These are phyloP conservation scores for Anser brachyrhynchus DNA, from an alignment of 2,113 vertebrate genomes.

Conservation along the genomic window DNA sequence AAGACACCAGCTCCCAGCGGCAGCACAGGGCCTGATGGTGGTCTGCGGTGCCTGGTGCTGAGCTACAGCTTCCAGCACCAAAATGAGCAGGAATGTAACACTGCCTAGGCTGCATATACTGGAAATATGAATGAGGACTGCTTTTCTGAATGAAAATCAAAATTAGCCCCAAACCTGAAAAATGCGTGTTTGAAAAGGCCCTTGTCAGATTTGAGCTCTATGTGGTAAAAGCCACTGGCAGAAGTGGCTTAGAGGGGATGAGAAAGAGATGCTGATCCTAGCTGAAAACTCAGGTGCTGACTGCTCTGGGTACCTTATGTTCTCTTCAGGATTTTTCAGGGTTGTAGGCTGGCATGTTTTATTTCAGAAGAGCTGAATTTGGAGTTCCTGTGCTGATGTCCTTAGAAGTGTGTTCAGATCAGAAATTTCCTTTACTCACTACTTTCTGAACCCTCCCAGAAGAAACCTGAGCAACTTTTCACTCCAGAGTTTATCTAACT, in stretches of 20 bases:
- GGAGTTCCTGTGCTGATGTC: not conserved
- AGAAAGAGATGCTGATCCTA: not conserved
- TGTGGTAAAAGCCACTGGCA: not conserved
- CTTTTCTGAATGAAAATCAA: not conserved
- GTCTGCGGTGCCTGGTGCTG: rapidly evolving
- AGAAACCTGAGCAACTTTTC: not conserved
- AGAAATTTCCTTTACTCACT: not conserved
- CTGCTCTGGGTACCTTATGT: not conserved
- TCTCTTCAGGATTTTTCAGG: not conserved
- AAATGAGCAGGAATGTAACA: not conserved
- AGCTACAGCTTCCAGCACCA: not conserved
- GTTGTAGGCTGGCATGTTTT: not conserved
- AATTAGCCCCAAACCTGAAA: not conserved
- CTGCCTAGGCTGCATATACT: not conserved
- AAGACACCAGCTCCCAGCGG: not conserved
- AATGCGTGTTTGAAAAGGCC: not conserved
- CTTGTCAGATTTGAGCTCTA: not conserved
- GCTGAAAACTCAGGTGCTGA: not conserved
- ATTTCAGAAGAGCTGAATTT: not conserved
- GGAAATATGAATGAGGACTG: not conserved
- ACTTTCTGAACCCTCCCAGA: not conserved
- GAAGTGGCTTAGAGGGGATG: not conserved
- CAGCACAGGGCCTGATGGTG: not conserved
- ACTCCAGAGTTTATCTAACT: not conserved
- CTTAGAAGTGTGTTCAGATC: not conserved